phyloP scores from a whole-genome alignment of 1,140 invertebrate species.

The Tribolium castaneum region DNA sequence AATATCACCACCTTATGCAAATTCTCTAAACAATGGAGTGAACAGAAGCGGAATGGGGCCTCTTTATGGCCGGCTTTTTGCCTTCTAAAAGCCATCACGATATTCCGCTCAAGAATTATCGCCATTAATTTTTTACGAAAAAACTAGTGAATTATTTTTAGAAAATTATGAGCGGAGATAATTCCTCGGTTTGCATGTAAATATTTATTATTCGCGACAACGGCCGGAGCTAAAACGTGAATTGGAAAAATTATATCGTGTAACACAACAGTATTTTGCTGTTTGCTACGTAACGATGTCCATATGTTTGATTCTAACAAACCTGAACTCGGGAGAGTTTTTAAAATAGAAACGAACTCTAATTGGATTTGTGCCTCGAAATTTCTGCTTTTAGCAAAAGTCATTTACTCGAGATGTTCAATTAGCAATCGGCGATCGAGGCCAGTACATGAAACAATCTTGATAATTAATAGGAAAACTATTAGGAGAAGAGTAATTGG shows the following conservation, averaged over 20 bases:
- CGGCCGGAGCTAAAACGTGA: neutral
- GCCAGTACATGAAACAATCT: too few relatives aligned
- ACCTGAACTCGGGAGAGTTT: neutral
- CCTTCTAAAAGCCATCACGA: constrained; percentile 1
- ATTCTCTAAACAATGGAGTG: constrained; percentile 3
- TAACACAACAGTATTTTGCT: neutral
- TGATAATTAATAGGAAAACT: too few relatives aligned
- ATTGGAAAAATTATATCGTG: neutral
- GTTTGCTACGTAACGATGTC: constrained; percentile 1
- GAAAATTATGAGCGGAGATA: neutral
- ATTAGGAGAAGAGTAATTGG: too few relatives aligned
- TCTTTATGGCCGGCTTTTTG: constrained; percentile 8
- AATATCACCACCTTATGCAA: constrained; percentile 13
- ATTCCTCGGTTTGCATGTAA: constrained; percentile 27
- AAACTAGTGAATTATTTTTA: neutral
- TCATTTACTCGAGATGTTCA: neutral
- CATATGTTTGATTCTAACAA: constrained; percentile 10
- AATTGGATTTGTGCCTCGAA: neutral
- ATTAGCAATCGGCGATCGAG: neutral
- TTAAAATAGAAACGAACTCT: neutral
- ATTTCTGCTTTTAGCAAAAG: neutral
- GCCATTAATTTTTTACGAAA: constrained; percentile 14
- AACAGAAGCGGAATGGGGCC: neutral
- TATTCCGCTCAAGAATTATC: constrained; percentile 5
- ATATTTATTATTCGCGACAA: constrained; percentile 15